Evolutionary conservation across 2,797 vertebrate species (phyloP), one percentile per base, ranked within the genome.

Genomic region (Neosalanx taihuensis): DNA sequence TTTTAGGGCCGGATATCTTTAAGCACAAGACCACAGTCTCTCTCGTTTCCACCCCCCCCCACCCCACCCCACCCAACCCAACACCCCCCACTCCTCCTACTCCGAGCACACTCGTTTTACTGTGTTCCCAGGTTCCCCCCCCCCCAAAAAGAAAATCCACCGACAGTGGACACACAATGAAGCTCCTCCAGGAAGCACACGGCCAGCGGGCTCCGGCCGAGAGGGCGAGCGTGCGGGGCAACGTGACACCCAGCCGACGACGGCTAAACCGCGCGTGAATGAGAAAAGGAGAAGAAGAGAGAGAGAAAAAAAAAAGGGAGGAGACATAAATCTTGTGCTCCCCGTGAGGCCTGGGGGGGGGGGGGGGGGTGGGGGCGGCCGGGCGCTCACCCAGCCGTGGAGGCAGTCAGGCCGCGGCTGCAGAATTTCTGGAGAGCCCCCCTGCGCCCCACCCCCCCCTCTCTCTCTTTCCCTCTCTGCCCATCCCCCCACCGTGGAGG

Each of bases 341-440:
- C 59, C 86, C 85, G 83, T 82, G 81, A 71, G 88, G 82, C 88
- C 87, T 80, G 75, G 85, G 84, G 86, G 87, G 88, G 23, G 23
- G 23, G 23, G 23, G 84, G 86, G 87, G 88, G 23, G 23, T 83
- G 86, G 87, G 88, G 88, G 83, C 76, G 80, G 75, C 83, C 84
- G 76, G 75, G 84, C 85, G 88, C 76, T 90, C 86, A 90, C 87
- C 85, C 89, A 91, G 85, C 89, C 89, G 86, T 91, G 86, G 73
- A 88, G 83, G 77, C 87, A 69, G 31, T 17, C 49, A 83, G 80
- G 86, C 84, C 89, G 82, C 82, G 78, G 88, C 83, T 79, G 74
- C 84, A 89, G 88, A 84, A 90, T 90, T 90, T 90, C 84, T 82
- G 87, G 81, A 83, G 83, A 81, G 81, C 84, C 86, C 85, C 84